A percentile compares a stretch with the other conserved stretches of the same genome.
phyloP scores from a whole-genome alignment of 2,888 invertebrate genomes.

The Drosophila maculinotata region DNA sequence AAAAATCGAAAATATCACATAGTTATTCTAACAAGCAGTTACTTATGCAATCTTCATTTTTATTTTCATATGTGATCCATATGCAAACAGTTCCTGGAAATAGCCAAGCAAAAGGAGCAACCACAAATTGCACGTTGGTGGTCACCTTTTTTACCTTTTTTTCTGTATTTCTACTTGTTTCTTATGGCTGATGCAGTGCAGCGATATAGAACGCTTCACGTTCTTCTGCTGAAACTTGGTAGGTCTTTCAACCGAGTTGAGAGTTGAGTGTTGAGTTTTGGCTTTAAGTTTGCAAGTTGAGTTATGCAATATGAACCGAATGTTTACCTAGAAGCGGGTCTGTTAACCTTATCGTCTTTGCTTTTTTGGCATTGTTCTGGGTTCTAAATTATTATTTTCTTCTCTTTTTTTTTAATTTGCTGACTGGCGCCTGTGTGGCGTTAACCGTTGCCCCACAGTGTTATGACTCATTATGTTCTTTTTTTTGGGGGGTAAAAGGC shows the following conservation, averaged over 20 bases:
- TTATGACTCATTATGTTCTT: neutral
- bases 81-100: slow-evolving; percentile 51
- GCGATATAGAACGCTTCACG: slow-evolving; percentile 24
- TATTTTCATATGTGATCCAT: slow-evolving; percentile 29
- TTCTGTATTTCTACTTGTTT: no score
- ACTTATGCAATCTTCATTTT: slow-evolving; percentile 46
- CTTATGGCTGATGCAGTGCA: slow-evolving; percentile 38
- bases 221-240: slow-evolving; percentile 3
- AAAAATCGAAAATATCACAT: neutral
- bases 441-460: slow-evolving; percentile 11
- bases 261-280: slow-evolving; percentile 1
- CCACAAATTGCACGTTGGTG: slow-evolving; percentile 21
- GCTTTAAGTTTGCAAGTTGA: neutral
- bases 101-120: slow-evolving; percentile 16
- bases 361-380: neutral
- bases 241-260: slow-evolving; percentile 17
- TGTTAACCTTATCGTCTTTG: slow-evolving; percentile 45
- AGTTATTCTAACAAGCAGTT: neutral
- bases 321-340: slow-evolving; percentile 40
- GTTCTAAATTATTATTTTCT: neutral
- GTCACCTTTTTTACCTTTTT: slow-evolving; percentile 6
- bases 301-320: slow-evolving; percentile 26
- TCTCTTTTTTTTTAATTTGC: slow-evolving; percentile 33
- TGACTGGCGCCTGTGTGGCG: slow-evolving; percentile 51
- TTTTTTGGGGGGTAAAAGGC: slow-evolving; percentile 14